Evolutionary conservation across 2,888 invertebrate species (phyloP).

Genomic region (Sphaeridia pumilis): DNA sequence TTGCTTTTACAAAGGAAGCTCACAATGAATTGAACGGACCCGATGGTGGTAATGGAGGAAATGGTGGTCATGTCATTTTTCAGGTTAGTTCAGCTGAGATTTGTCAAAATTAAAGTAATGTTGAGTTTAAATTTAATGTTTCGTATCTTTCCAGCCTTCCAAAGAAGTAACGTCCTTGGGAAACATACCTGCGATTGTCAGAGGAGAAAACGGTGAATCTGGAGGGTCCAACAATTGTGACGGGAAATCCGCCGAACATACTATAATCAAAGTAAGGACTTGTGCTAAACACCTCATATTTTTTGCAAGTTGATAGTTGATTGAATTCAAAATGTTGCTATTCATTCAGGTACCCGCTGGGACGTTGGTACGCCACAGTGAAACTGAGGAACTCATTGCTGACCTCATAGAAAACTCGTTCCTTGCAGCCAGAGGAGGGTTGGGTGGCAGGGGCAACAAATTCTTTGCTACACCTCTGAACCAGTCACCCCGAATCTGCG

Average conservation of each 20-base stretch:
- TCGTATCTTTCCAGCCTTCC: conserved; percentile 45
- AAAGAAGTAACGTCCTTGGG: conserved; percentile 57
- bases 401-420: conserved; percentile 52
- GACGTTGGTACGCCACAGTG: conserved; percentile 41
- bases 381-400: conserved; percentile 49
- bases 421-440: conserved; percentile 86
- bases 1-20: conserved; percentile 72
- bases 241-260: conserved; percentile 67
- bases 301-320: neutral
- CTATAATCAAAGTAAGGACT: conserved; percentile 46
- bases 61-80: conserved; percentile 87
- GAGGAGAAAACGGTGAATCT: conserved; percentile 57
- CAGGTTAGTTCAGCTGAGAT: too few species aligned
- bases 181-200: conserved; percentile 49
- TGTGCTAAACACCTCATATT: neutral
- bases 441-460: conserved; percentile 89
- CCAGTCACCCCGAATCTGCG: conserved; percentile 71
- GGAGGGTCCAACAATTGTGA: conserved; percentile 64
- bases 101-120: neutral
- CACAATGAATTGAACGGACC: conserved; percentile 83
- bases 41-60: conserved; percentile 92
- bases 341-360: conserved; percentile 48
- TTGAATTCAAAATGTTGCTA: neutral
- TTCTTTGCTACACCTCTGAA: conserved; percentile 71
- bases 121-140: conserved; percentile 5